Conservation (phyloP, 2,888 invertebrate genomes). For the Nephrotoma appendiculata region DNA sequence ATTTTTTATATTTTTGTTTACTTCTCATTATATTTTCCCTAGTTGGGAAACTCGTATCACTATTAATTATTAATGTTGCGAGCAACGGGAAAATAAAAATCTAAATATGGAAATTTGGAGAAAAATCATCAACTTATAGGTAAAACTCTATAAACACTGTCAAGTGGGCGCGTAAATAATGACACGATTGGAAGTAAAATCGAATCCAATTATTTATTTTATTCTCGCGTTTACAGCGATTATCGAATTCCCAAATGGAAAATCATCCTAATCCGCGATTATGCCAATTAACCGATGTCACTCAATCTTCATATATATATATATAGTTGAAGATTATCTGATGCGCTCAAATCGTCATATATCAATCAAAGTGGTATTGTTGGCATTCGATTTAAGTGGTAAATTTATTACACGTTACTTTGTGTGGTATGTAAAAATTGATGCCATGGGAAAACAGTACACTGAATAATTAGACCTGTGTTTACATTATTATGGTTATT, state of each 20-base stretch:
- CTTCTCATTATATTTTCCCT: neutral
- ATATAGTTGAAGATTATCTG: neutral
- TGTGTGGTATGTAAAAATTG: neutral
- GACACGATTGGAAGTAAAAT: neutral
- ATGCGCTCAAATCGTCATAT: neutral
- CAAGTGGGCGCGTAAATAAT: neutral
- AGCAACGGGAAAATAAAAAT: neutral
- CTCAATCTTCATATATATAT: neutral
- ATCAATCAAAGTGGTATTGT: neutral
- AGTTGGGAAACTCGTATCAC: neutral
- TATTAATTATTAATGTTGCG: neutral
- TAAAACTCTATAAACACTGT: neutral
- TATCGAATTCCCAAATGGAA: neutral
- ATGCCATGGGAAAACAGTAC: neutral
- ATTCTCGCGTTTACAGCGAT: neutral
- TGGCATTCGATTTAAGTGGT: neutral
- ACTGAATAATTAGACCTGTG: too few species aligned
- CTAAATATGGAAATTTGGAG: neutral
- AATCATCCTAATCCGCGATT: neutral
- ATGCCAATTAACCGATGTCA: neutral
- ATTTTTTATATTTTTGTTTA: neutral
- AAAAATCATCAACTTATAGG: neutral
- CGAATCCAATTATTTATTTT: neutral
- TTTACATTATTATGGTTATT: too few species aligned
- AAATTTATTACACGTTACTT: neutral